Base-by-base conservation (phyloP, 2,113 vertebrate species). In the Laticauda colubrina region DNA sequence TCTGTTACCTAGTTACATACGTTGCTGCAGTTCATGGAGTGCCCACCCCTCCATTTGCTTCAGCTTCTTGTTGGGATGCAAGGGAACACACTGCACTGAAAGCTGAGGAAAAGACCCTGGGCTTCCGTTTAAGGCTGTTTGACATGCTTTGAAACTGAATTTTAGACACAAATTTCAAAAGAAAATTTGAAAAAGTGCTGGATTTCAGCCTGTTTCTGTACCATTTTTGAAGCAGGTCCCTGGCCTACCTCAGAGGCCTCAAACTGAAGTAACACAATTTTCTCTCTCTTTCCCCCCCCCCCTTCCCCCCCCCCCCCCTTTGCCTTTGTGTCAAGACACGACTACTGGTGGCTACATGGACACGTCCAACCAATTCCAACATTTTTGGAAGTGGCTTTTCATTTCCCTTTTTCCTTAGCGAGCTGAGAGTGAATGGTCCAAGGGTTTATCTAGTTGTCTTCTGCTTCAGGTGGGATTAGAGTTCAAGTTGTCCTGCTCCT, bases 241-340 rank as follows among this genome's bases (percentile, higher is more conserved):
- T 9, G 12, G 61, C 61, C 12, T 69, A 34, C 45, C 21, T 64
- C 57, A 61, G 57, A 48, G 43, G 56, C 18, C 57, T 89, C 89
- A 7, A 3, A 39, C 24, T 48, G 59, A 59, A 91, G 43, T 45
- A 59, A 57, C 34, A 39, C n/a, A 20, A 8, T 18, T 21, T 51
- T 51, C 48, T 51, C 7, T 81, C n/a, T 75, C 14, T 45, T 45
- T 4, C 0, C 7, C 9, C 12, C 14, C 34, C 14, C 7, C 4
- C 1, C 3, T n/a, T 39, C 34, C 0, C 6, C 1, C 4, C 14
- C 14, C 15, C 1, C 12, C 12, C 64, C 29, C 0, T 1, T 75
- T 75, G 69, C n/a, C n/a, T 39, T 81, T 39, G 69, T 18, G 69
- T 39, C n/a, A 81, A 48, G 34, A 21, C 69, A 20, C 6, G 0